Conservation (phyloP, 2,113 vertebrate genomes). For the Cheirogaleus medius region DNA sequence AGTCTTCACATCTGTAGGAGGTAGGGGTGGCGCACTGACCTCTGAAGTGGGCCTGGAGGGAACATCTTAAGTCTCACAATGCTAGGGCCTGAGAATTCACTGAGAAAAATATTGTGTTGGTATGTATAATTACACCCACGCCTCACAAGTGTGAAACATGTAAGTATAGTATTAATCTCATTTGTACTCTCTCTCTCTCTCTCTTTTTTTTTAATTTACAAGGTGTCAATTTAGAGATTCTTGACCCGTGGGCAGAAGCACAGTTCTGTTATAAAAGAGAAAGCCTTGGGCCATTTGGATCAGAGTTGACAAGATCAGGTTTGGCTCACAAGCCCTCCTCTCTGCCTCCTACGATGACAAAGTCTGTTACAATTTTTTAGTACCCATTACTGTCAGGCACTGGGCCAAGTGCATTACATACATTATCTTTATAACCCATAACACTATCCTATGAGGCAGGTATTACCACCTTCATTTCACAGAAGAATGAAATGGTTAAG, state of each 20-base stretch:
- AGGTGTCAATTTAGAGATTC: not conserved
- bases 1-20: not conserved
- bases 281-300: not conserved
- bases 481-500: not conserved
- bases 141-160: not conserved
- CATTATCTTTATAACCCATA: not conserved
- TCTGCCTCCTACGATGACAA: not conserved
- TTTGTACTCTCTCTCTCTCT: not conserved
- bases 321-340: not conserved
- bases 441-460: not conserved
- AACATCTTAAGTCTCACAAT: not conserved
- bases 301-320: not conserved
- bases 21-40: not conserved
- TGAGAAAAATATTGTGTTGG: not conserved
- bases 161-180: not conserved
- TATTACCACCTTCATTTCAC: not conserved
- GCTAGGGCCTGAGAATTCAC: not conserved
- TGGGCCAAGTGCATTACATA: not conserved
- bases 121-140: not conserved
- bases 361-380: not conserved
- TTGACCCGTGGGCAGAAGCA: not conserved
- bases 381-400: not conserved
- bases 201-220: not conserved
- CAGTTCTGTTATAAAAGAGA: not conserved
- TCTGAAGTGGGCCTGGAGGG: not conserved